Evolutionary conservation across 2,797 vertebrate species (phyloP).

Genomic region (Notamacropus eugenii): DNA sequence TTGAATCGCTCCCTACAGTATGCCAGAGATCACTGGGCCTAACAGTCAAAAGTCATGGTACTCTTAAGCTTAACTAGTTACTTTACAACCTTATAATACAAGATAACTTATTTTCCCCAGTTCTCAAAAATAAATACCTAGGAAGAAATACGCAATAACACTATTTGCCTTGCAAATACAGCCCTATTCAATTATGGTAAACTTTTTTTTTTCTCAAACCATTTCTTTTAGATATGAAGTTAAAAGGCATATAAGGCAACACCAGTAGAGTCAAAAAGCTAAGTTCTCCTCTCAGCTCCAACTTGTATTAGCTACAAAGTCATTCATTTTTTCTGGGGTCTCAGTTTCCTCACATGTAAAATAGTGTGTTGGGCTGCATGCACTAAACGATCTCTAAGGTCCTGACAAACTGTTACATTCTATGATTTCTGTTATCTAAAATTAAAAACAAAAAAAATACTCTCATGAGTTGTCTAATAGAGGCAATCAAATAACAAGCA

Average conservation of each 20-base stretch:
- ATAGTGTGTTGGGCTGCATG: accelerated
- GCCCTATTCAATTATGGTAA: background rate
- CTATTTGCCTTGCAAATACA: background rate
- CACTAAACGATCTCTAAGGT: background rate
- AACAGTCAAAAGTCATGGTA: background rate
- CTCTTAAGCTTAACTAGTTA: background rate
- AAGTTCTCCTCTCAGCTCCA: background rate
- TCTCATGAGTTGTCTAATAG: background rate
- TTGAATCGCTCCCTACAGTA: background rate
- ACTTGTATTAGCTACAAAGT: background rate
- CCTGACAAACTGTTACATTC: background rate
- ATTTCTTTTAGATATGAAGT: background rate
- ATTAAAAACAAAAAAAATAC: background rate
- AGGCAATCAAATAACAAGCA: background rate
- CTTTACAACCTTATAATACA: background rate
- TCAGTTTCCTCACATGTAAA: slow-evolving; percentile 21
- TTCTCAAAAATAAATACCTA: background rate
- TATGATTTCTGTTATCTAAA: background rate
- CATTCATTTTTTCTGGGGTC: slow-evolving; percentile 2
- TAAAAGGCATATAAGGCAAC: background rate
- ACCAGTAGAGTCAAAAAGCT: background rate
- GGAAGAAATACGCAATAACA: background rate
- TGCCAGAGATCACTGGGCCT: background rate
- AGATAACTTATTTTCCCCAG: background rate
- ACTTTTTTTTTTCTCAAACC: background rate